Evolutionary conservation across 2,888 invertebrate genomes (phyloP).

Genomic region (Spisula subtruncata): DNA sequence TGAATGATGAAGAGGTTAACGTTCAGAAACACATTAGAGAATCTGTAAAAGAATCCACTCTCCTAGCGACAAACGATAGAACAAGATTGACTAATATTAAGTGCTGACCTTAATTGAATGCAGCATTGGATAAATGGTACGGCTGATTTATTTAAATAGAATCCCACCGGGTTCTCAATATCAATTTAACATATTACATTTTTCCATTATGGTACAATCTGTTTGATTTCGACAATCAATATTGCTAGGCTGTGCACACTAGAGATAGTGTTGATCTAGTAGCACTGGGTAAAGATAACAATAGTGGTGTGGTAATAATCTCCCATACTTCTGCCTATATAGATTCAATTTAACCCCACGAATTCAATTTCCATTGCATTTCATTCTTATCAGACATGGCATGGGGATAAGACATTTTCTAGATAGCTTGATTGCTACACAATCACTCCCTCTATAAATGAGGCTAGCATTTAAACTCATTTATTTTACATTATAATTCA

Average conservation of each 20-base stretch:
- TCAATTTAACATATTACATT: constrained; percentile 29
- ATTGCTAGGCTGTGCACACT: background rate
- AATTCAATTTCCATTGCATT: too few relatives aligned
- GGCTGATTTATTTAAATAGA: background rate
- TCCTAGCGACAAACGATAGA: too few relatives aligned
- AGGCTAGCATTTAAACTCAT: too few relatives aligned
- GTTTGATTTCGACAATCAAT: constrained; percentile 21
- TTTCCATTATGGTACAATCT: constrained; percentile 16
- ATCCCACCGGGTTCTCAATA: background rate
- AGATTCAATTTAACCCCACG: too few relatives aligned
- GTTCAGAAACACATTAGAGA: too few relatives aligned
- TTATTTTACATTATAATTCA: too few relatives aligned
- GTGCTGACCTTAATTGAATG: constrained; percentile 1
- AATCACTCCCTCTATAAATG: too few relatives aligned
- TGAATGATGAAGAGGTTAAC: too few relatives aligned
- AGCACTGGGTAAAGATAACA: background rate
- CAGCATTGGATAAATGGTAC: background rate
- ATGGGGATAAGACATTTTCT: too few relatives aligned
- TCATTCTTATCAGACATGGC: too few relatives aligned
- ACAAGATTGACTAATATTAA: background rate
- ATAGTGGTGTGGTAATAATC: background rate
- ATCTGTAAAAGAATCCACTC: too few relatives aligned
- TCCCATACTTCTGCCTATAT: background rate
- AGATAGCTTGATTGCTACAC: too few relatives aligned
- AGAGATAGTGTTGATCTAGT: background rate